phyloP scores from a whole-genome alignment of 1,140 invertebrate species.

The Notospermus geniculatus region DNA sequence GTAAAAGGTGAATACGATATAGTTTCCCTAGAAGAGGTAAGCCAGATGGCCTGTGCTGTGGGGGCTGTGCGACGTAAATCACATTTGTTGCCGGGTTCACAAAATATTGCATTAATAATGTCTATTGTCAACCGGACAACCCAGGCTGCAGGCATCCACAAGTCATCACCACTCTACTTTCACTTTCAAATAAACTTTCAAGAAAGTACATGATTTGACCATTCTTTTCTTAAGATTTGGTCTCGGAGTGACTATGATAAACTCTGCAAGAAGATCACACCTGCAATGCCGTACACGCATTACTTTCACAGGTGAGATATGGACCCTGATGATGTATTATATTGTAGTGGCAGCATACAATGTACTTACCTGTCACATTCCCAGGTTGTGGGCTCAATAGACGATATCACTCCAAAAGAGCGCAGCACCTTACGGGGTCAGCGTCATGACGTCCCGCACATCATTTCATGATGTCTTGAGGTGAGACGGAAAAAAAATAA shows the following conservation, averaged over 20 bases:
- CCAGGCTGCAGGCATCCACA: too few relatives aligned
- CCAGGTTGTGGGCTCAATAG: not conserved
- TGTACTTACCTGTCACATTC: not conserved
- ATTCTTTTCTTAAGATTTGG: conserved; percentile 63
- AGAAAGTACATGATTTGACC: not conserved
- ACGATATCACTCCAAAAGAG: too few relatives aligned
- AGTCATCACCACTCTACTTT: conserved; percentile 13
- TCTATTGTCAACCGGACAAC: too few relatives aligned
- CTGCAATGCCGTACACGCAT: conserved; percentile 76
- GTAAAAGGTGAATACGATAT: conserved; percentile 70
- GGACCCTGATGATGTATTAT: too few relatives aligned
- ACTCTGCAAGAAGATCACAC: conserved; percentile 61
- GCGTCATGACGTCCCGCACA: too few relatives aligned
- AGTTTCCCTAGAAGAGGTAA: conserved; percentile 89
- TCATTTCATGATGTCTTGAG: too few relatives aligned
- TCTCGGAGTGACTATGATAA: conserved; percentile 71
- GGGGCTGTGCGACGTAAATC: too few relatives aligned
- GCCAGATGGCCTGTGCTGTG: too few relatives aligned
- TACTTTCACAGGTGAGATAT: conserved; percentile 83
- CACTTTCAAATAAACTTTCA: conserved; percentile 11
- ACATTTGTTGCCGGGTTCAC: too few relatives aligned
- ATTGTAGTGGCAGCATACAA: not conserved
- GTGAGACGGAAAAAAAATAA: too few relatives aligned
- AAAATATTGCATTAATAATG: too few relatives aligned
- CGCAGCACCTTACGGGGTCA: too few relatives aligned